Evolutionary conservation across 2,888 invertebrate species (phyloP).

Genomic region (Epinotia demarniana): DNA sequence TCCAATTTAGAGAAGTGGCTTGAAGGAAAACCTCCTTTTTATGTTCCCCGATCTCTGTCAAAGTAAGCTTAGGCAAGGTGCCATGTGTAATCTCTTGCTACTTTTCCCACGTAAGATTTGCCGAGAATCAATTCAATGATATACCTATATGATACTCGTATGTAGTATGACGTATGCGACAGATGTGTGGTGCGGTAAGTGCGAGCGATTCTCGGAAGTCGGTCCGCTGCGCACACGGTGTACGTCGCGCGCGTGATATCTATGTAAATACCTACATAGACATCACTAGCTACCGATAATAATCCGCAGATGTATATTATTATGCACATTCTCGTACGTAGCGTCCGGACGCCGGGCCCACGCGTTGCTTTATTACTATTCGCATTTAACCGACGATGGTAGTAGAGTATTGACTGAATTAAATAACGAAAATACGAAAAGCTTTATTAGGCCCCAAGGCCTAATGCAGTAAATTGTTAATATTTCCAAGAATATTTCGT

Average conservation of each 20-base stretch:
- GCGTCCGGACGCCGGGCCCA: slow-evolving; percentile 3
- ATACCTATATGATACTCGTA: too few relatives aligned
- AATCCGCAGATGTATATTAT: slow-evolving; percentile 37
- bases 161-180: slow-evolving; percentile 79
- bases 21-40: too few relatives aligned
- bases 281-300: slow-evolving; percentile 53
- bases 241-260: slow-evolving; percentile 65
- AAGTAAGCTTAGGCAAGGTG: too few relatives aligned
- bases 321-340: slow-evolving; percentile 20
- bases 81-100: neutral
- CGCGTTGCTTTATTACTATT: neutral
- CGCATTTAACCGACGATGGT: neutral
- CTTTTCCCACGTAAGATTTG: slow-evolving; percentile 3
- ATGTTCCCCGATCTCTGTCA: too few relatives aligned
- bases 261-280: neutral
- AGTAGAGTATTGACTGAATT: neutral
- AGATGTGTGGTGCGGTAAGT: slow-evolving; percentile 81
- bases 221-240: slow-evolving; percentile 58
- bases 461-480: too few relatives aligned
- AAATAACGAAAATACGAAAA: too few relatives aligned
- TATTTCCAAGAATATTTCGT: too few relatives aligned
- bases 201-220: slow-evolving; percentile 67
- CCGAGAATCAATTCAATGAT: slow-evolving; percentile 52
- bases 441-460: too few relatives aligned
- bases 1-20: too few relatives aligned